A percentile compares a stretch with the other conserved stretches of the same genome.
Conservation (phyloP, 2,888 invertebrate genomes). For the Sinhomidia bicolor region DNA sequence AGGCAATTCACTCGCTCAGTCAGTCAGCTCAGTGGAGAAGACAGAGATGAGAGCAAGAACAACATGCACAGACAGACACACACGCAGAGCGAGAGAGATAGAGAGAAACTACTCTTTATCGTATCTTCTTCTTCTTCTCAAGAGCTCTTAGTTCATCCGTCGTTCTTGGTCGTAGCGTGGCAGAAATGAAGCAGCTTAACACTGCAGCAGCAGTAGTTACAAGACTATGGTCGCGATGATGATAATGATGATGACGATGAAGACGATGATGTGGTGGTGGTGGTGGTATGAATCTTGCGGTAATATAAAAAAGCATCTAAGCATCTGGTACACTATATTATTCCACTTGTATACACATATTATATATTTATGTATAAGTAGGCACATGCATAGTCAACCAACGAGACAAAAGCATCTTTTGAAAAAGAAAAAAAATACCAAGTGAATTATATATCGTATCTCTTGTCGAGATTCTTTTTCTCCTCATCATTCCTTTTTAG, state of each 20-base stretch:
- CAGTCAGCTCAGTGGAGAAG: neutral
- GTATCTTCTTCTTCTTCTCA: slow-evolving; percentile 64
- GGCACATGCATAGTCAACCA: neutral
- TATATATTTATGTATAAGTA: no score
- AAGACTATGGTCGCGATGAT: slow-evolving; percentile 1
- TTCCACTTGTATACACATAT: no score
- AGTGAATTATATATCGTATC: slow-evolving; percentile 6
- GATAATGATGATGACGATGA: slow-evolving; percentile 34
- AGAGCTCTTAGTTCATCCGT: slow-evolving; percentile 37
- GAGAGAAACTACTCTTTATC: slow-evolving; percentile 64
- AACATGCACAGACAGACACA: slow-evolving; percentile 46
- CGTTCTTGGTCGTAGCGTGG: neutral
- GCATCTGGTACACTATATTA: no score
- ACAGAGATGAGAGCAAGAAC: slow-evolving; percentile 57
- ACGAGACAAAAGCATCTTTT: slow-evolving; percentile 23
- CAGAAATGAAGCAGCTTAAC: no score
- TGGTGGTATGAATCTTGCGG: no score
- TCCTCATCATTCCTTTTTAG: slow-evolving; percentile 60
- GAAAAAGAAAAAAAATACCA: no score
- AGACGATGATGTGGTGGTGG: no score
- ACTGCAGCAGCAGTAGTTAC: neutral
- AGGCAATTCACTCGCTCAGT: slow-evolving; percentile 20
- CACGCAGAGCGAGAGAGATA: no score
- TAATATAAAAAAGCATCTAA: neutral
- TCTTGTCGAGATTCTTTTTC: slow-evolving; percentile 65